phyloP scores from a whole-genome alignment of 2,113 vertebrate genomes.

The Nyctibius bracteatus region DNA sequence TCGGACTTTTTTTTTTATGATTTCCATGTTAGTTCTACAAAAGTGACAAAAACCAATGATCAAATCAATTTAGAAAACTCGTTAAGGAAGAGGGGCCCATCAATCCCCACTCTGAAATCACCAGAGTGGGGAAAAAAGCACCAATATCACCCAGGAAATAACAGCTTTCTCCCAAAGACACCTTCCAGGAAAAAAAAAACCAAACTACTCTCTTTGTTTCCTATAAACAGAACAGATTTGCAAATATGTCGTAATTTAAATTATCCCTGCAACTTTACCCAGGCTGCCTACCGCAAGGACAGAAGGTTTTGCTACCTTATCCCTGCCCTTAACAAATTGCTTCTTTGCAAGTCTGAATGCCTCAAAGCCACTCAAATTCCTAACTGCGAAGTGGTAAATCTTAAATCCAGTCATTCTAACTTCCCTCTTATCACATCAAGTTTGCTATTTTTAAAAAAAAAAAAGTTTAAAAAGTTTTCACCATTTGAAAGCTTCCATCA shows the following conservation, averaged over 20 bases:
- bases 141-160: neutral
- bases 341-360: neutral
- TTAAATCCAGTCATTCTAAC: neutral
- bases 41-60: constrained; percentile 30
- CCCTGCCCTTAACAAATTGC: neutral
- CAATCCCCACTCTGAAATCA: neutral
- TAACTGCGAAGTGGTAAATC: neutral
- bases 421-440: neutral
- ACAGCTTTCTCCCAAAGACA: neutral
- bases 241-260: neutral
- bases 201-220: neutral
- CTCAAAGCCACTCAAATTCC: neutral
- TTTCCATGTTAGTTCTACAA: neutral
- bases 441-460: neutral
- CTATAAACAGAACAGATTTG: neutral
- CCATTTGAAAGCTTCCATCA: neutral
- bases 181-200: neutral
- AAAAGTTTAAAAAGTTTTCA: neutral
- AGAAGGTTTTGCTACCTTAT: neutral
- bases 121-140: neutral
- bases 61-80: constrained; percentile 33
- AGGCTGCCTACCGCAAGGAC: neutral
- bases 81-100: neutral
- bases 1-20: neutral
- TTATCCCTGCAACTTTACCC: neutral